phyloP scores from a whole-genome alignment of 2,797 vertebrate genomes.

The Etheostoma perlongum region DNA sequence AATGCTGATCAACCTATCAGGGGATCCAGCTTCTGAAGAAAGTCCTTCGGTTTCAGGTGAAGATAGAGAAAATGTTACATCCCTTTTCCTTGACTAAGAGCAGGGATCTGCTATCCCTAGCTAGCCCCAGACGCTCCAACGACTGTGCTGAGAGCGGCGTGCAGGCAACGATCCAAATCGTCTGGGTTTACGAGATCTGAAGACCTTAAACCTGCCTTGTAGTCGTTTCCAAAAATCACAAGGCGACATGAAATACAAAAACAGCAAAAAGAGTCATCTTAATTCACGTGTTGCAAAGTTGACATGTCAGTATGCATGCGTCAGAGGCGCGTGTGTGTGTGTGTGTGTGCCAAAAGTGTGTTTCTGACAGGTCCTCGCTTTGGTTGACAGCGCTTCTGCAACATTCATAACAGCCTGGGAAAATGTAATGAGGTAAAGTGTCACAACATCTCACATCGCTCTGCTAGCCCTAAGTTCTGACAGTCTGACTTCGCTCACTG shows the following conservation, averaged over 20 bases:
- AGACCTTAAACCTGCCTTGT: slow-evolving; percentile 50
- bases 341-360: slow-evolving; percentile 40
- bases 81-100: slow-evolving; percentile 32
- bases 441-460: slow-evolving; percentile 84
- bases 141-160: slow-evolving; percentile 28
- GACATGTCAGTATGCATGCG: slow-evolving; percentile 23
- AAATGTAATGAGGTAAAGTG: slow-evolving; percentile 85
- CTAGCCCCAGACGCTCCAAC: slow-evolving; percentile 20
- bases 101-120: slow-evolving; percentile 27
- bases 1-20: slow-evolving; percentile 55
- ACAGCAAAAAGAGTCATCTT: slow-evolving; percentile 38
- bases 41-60: slow-evolving; percentile 49
- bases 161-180: slow-evolving; percentile 36
- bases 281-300: slow-evolving; percentile 30
- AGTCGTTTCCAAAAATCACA: slow-evolving; percentile 46
- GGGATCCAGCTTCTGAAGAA: slow-evolving; percentile 33
- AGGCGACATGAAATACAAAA: slow-evolving; percentile 36
- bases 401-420: slow-evolving; percentile 76
- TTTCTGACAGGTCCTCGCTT: slow-evolving; percentile 68
- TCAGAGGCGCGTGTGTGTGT: slow-evolving; percentile 9
- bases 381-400: slow-evolving; percentile 78
- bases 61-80: slow-evolving; percentile 29
- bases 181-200: slow-evolving; percentile 43
- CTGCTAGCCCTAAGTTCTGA: slow-evolving; percentile 72
- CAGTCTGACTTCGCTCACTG: slow-evolving; percentile 59